These are phyloP conservation scores for human DNA, from an alignment of 2,113 vertebrate species.

Conservation along the genomic window DNA sequence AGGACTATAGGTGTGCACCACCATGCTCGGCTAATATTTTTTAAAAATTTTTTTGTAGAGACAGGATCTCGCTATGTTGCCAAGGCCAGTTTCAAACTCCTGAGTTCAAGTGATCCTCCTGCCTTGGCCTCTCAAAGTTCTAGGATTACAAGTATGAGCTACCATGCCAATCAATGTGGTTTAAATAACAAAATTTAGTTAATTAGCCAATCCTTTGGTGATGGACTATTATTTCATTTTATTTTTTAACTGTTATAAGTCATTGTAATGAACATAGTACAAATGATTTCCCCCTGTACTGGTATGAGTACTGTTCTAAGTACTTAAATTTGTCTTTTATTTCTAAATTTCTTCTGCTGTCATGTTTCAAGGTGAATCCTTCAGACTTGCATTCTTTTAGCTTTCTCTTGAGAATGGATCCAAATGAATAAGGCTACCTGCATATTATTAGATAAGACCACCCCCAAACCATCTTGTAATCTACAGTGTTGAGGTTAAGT, in stretches of 20 bases:
- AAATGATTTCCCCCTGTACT: neutral
- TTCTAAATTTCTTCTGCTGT: constrained; percentile 3
- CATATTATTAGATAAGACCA: neutral
- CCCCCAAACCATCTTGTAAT: neutral
- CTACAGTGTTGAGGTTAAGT: neutral
- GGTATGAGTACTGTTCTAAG: neutral
- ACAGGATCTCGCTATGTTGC: too few relatives aligned
- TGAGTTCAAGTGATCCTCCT: too few relatives aligned
- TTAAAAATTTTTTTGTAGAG: too few relatives aligned
- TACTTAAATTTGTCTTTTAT: constrained; percentile 1
- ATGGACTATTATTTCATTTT: neutral
- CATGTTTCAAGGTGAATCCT: neutral
- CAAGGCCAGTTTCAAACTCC: too few relatives aligned
- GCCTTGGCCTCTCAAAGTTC: too few relatives aligned
- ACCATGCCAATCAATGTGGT: neutral
- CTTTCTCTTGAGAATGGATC: neutral
- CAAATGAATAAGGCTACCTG: neutral
- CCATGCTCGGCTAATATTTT: too few relatives aligned
- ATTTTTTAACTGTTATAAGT: neutral
- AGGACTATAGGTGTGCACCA: too few relatives aligned
- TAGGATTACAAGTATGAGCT: too few relatives aligned
- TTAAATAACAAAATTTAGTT: constrained; percentile 13
- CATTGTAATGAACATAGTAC: neutral
- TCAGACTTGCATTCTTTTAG: neutral
- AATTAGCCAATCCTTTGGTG: neutral